Percentiles rank a stretch among this genome's conserved stretches.
These are phyloP conservation scores for Aselliscus stoliczkanus DNA, from an alignment of 2,797 vertebrate genomes.

Conservation along the genomic window DNA sequence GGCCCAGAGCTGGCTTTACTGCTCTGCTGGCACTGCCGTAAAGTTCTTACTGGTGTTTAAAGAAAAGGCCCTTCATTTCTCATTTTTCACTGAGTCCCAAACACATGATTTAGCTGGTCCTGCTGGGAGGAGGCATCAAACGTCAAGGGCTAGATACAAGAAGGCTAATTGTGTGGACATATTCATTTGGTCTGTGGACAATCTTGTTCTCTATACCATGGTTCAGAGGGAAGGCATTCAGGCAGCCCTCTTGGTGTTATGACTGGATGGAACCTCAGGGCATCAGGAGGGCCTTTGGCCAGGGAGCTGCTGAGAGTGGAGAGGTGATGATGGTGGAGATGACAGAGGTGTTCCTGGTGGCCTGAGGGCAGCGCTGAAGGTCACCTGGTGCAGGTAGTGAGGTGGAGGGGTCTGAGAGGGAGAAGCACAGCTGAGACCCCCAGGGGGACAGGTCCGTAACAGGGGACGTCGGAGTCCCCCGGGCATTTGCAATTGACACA, in stretches of 20 bases:
- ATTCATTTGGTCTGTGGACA: background rate
- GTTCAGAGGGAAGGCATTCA: background rate
- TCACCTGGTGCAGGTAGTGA: fast-evolving
- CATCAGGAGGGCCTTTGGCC: background rate
- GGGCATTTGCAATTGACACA: background rate
- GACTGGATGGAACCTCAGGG: background rate
- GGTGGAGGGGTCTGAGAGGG: background rate
- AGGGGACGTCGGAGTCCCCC: background rate
- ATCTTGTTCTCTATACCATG: background rate
- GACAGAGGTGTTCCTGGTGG: fast-evolving
- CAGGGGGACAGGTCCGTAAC: background rate
- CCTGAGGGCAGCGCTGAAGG: too few relatives aligned
- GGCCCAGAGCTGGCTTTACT: background rate
- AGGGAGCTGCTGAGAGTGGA: background rate
- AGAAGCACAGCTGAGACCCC: background rate
- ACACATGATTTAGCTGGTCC: background rate
- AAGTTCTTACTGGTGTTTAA: background rate
- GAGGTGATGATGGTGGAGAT: fast-evolving
- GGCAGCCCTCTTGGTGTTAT: background rate
- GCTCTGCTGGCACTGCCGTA: background rate
- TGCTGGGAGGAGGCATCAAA: background rate
- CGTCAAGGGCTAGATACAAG: background rate
- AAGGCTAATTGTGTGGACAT: background rate
- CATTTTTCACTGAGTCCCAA: background rate
- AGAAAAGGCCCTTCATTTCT: background rate